Evolutionary conservation across 2,113 vertebrate genomes (phyloP).

Genomic region (Mungos mungo): DNA sequence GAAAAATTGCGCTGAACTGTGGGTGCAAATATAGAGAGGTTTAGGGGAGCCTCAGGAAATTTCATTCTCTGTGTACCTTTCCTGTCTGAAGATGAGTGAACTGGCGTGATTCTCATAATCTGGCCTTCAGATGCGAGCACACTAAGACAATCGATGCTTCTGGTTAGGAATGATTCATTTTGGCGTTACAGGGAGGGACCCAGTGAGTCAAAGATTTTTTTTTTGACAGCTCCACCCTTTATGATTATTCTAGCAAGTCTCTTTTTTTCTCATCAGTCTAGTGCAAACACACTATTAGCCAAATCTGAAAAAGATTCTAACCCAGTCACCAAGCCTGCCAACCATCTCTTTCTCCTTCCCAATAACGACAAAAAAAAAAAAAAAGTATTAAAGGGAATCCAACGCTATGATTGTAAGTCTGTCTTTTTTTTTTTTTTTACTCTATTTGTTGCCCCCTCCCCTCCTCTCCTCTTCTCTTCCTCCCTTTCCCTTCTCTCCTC

Average conservation of each 20-base stretch:
- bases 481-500: not conserved
- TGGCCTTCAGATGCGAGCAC: not conserved
- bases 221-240: constrained; percentile 84
- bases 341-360: constrained; percentile 43
- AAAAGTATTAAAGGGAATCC: not conserved
- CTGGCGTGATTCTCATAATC: not conserved
- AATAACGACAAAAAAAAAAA: not conserved
- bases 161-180: constrained; percentile 80
- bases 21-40: not conserved
- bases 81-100: not conserved
- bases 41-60: not conserved
- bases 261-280: constrained; percentile 77
- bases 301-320: constrained; percentile 68
- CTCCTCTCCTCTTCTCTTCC: not conserved
- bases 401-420: not conserved
- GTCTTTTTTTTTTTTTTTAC: not conserved
- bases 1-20: constrained; percentile 1
- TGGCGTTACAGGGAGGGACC: constrained; percentile 82
- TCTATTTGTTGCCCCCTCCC: not conserved
- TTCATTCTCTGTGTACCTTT: not conserved
- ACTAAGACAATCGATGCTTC: constrained; percentile 42
- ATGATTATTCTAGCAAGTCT: constrained; percentile 82
- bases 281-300: constrained; percentile 71
- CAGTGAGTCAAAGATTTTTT: constrained; percentile 85
- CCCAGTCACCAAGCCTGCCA: constrained; percentile 54